Evolutionary conservation across 2,888 invertebrate genomes (phyloP), one percentile per base, ranked within the genome.

Genomic region (Theretra japonica): DNA sequence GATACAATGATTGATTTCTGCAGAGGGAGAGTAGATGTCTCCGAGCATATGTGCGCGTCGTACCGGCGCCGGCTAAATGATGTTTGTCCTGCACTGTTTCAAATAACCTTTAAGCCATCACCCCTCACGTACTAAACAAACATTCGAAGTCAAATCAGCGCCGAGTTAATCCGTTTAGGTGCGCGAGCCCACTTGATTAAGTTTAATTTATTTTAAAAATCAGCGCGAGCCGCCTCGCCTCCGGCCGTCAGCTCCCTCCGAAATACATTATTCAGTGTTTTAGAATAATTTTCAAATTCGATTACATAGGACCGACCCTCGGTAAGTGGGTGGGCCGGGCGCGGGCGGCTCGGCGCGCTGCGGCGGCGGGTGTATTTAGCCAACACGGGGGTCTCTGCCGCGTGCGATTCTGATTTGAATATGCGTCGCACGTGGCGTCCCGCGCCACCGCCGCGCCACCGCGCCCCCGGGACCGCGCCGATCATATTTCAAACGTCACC

Each of bases 211-310:
- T 94, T 94, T 94, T 89, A 92, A 94, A 94, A 94, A 94, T 94
- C 93, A 92, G 90, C 89, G 87, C 88, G 86, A 83, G 88, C 84
- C 83, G 80, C 85, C 85, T 88, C 89, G 92, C 92, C 92, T 89
- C 89, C 86, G 92, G 93, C 92, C 73, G 85, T 80, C 82, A 82
- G 87, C 89, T 91, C 93, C 92, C 93, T 91, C 82, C 89, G 81
- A 90, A 92, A 94, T 94, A 94, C 94, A 94, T 94, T 94, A 94
- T 94, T 94, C 94, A 94, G 94, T 94, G 94, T 94, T 94, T 94
- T 94, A 94, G 94, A 94, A 94, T 94, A 94, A 94, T 94, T 94
- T 94, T 94, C 94, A 94, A 94, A 94, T 94, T 94, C 94, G 94
- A 94, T 94, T 94, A 94, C 94, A 94, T 94, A 94, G 94, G 93